Conservation (phyloP, 2,797 vertebrate species). For the Peromyscus nudipes region DNA sequence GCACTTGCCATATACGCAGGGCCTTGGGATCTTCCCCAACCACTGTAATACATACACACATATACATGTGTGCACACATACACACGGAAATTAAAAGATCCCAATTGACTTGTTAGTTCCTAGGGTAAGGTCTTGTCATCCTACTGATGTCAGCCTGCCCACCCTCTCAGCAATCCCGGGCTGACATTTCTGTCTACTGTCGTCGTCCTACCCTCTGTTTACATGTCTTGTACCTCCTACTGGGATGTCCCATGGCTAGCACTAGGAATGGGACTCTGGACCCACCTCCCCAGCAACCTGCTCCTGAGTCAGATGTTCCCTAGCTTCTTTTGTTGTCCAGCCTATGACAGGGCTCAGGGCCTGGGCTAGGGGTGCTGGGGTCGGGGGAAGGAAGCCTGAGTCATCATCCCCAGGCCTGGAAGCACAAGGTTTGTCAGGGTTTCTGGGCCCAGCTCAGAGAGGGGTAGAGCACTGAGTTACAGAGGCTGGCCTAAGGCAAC, state of each 20-base stretch:
- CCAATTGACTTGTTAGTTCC: not conserved
- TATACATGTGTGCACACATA: not conserved
- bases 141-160: not conserved
- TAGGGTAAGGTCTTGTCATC: not conserved
- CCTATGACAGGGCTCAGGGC: not conserved
- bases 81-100: not conserved
- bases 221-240: not conserved
- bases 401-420: slow-evolving; percentile 71
- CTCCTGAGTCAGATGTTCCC: not conserved
- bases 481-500: slow-evolving; percentile 1
- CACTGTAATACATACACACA: not conserved
- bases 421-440: slow-evolving; percentile 73
- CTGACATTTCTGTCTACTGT: not conserved
- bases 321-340: not conserved
- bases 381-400: slow-evolving; percentile 55
- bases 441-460: slow-evolving; percentile 65
- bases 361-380: not conserved
- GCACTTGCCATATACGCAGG: not conserved
- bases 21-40: not conserved
- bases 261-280: not conserved
- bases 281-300: not conserved
- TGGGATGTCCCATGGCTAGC: not conserved
- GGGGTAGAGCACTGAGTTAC: slow-evolving; percentile 61
- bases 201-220: not conserved
- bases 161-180: not conserved